A percentile compares a stretch with the other conserved stretches of the same genome.
Evolutionary conservation across 2,888 invertebrate genomes (phyloP).

Genomic region (Creontiades dilutus): DNA sequence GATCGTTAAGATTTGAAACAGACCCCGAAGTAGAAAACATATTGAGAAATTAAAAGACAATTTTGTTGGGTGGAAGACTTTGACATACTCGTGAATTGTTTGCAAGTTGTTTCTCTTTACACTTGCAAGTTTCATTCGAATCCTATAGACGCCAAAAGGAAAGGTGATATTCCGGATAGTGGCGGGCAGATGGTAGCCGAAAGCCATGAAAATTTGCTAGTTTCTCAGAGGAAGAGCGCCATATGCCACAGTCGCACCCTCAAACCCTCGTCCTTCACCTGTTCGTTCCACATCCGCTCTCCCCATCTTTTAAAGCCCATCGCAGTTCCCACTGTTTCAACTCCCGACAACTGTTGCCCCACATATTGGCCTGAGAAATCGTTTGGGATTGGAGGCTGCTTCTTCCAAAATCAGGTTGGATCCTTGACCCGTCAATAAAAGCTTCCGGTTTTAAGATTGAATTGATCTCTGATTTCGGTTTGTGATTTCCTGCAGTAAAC

Average conservation of each 20-base stretch:
- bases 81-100: too few relatives aligned
- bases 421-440: background rate
- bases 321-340: slow-evolving; percentile 18
- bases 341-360: slow-evolving; percentile 34
- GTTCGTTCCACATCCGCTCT: slow-evolving; percentile 28
- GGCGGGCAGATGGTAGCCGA: background rate
- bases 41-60: too few relatives aligned
- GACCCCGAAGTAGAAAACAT: too few relatives aligned
- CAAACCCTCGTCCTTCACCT: slow-evolving; percentile 47
- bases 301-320: slow-evolving; percentile 20
- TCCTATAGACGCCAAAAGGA: too few relatives aligned
- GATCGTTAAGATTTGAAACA: too few relatives aligned
- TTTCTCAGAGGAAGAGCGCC: slow-evolving; percentile 46
- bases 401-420: background rate
- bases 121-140: too few relatives aligned
- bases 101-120: too few relatives aligned
- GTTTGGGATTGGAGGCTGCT: background rate
- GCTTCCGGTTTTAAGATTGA: background rate
- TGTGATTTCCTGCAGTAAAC: too few relatives aligned
- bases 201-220: slow-evolving; percentile 39
- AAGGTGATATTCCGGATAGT: background rate
- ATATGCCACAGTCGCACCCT: slow-evolving; percentile 23
- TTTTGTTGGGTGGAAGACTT: too few relatives aligned
- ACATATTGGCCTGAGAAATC: slow-evolving; percentile 32
- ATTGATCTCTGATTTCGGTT: too few relatives aligned